Base-by-base conservation (phyloP, 2,797 vertebrate genomes). In the Molossus alvarezi region DNA sequence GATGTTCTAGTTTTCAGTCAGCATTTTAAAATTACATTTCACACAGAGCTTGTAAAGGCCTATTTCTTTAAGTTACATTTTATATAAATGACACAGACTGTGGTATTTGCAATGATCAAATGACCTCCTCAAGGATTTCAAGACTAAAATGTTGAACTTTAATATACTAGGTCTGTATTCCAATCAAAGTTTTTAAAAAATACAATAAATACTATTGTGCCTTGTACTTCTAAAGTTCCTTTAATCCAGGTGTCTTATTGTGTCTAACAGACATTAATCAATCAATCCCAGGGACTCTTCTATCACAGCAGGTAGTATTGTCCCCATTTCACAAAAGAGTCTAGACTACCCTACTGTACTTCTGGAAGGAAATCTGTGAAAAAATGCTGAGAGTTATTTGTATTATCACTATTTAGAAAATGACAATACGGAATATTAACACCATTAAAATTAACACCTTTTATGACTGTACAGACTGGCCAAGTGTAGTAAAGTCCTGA, bases 361-460 rank as follows among this genome's bases (percentile, higher is more conserved):
- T 90, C 23, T 23, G 55, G 33, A 29, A 15, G 20, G 0, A 48
- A 67, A 71, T 77, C 64, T 88, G 45, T 29, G 80, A 53, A 90
- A 86, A 79, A 88, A 90, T 80, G 13, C 60, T 72, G 71, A 94
- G 79, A 33, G 27, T 88, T 95, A 62, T 90, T 84, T 96, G 75
- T 86, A 79, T 95, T 88, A 91, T 71, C 82, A 82, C 81, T 85
- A 29, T 67, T 92, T 79, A 82, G 73, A 95, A 96, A 94, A 95
- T 88, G 81, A 95, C 93, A 97, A 86, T 86, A 84, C 60, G 96
- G 62, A 91, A 92, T 93, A 88, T 94, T 97, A 97, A 92, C 93
- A 97, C 69, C 33, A 76, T 51, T 41, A 92, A 94, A 95, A 95
- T 97, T 91, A 96, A 79, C 96, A 97, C 88, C 55, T 97, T 94